phyloP scores from a whole-genome alignment of 2,888 invertebrate species.

The Orgyia antiqua region DNA sequence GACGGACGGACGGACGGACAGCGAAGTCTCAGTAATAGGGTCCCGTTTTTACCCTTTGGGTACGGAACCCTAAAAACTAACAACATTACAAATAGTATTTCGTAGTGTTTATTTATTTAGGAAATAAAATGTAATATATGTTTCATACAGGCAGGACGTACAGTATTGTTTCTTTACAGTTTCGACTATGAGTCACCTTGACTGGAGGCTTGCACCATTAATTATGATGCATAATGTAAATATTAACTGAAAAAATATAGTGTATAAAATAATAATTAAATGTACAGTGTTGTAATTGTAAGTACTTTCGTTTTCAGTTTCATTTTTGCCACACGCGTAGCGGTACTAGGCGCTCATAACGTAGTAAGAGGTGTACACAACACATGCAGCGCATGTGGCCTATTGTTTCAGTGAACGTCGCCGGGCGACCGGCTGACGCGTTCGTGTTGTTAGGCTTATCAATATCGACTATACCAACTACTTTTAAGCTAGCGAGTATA shows the following conservation, averaged over 20 bases:
- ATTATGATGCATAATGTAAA: conserved; percentile 4
- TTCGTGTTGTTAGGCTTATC: conserved; percentile 12
- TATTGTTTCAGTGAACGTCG: conserved; percentile 26
- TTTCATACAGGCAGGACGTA: too few relatives aligned
- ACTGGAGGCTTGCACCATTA: conserved; percentile 1
- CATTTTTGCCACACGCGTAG: conserved; percentile 38
- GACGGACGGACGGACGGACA: too few relatives aligned
- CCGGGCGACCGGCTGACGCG: conserved; percentile 14
- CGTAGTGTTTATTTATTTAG: too few relatives aligned
- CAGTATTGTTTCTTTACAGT: too few relatives aligned
- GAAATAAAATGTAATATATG: too few relatives aligned
- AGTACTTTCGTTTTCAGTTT: conserved; percentile 47
- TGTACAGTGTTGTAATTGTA: conserved; percentile 28
- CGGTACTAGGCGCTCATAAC: conserved; percentile 18
- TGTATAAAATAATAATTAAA: conserved; percentile 17
- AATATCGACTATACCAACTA: conserved; percentile 15
- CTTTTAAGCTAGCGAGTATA: too few relatives aligned
- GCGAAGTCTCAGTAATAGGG: too few relatives aligned
- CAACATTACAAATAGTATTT: too few relatives aligned
- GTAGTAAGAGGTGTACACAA: conserved; percentile 3
- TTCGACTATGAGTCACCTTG: conserved; percentile 4
- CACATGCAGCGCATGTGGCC: conserved; percentile 15
- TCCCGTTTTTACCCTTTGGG: too few relatives aligned
- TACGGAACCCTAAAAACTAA: too few relatives aligned
- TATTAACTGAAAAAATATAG: conserved; percentile 3